Percentiles rank a stretch among this genome's conserved stretches.
Conservation (phyloP, 2,888 invertebrate species). For the Metopia argyrocephala region DNA sequence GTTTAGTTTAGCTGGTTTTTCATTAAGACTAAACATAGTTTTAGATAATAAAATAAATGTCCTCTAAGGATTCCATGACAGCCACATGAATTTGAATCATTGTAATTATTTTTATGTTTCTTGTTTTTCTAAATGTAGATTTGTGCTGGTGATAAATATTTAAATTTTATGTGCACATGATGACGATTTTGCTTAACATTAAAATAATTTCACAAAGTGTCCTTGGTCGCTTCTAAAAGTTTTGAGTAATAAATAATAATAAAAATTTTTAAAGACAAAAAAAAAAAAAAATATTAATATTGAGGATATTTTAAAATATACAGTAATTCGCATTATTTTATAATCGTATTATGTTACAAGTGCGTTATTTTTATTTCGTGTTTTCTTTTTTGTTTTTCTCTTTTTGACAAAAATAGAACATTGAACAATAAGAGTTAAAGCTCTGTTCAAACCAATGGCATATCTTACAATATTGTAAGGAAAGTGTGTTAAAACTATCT, state of each 20-base stretch:
- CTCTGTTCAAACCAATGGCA: no score
- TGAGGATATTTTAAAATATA: no score
- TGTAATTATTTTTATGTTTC: constrained; percentile 1
- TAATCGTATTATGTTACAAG: no score
- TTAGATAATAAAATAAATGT: constrained; percentile 64
- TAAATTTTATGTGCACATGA: constrained; percentile 54
- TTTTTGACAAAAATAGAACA: no score
- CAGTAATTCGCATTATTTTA: no score
- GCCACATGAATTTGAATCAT: constrained; percentile 35
- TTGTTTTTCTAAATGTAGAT: neutral
- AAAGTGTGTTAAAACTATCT: no score
- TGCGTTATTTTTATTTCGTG: no score
- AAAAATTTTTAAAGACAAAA: no score
- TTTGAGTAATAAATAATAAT: neutral
- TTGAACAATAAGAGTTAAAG: no score
- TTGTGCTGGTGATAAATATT: constrained; percentile 48
- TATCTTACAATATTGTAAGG: no score
- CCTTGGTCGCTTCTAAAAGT: neutral
- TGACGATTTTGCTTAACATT: constrained; percentile 27
- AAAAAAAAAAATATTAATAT: no score
- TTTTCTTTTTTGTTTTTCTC: no score
- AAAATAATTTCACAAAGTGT: constrained; percentile 13
- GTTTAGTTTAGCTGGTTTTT: constrained; percentile 48
- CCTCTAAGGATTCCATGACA: constrained; percentile 57
- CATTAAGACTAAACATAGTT: constrained; percentile 57